Percentiles rank a stretch among this genome's conserved stretches.
These are phyloP conservation scores for Melanotaenia maccullochi DNA, from an alignment of 2,797 vertebrate genomes.

Conservation along the genomic window DNA sequence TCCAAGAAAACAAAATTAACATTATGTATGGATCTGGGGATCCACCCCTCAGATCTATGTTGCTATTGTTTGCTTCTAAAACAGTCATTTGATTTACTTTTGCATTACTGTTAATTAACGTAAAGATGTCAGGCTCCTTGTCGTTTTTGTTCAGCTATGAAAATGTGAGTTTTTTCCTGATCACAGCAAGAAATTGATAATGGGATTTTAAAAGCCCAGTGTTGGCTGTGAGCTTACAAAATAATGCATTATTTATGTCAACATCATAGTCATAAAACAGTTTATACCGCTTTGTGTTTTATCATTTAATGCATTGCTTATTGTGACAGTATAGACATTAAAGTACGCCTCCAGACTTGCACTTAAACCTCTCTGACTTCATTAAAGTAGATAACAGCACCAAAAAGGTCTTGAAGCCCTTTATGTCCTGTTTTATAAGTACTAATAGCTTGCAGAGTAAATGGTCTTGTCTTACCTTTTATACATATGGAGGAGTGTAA, in stretches of 20 bases:
- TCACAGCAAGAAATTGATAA: conserved; percentile 23
- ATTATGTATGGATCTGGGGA: too few species aligned
- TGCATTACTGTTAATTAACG: too few species aligned
- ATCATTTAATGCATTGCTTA: conserved; percentile 25
- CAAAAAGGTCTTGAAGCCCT: conserved; percentile 16
- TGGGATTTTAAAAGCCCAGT: conserved; percentile 25
- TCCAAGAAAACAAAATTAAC: too few species aligned
- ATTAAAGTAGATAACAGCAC: conserved; percentile 25
- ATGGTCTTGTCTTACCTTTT: conserved; percentile 2
- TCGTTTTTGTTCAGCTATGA: conserved; percentile 1
- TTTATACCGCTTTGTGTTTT: conserved; percentile 6
- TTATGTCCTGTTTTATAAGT: conserved; percentile 13
- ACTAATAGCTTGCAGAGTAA: conserved; percentile 31
- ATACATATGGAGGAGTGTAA: conserved; percentile 17
- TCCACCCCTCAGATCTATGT: too few species aligned
- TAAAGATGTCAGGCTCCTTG: not conserved
- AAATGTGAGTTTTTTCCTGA: conserved; percentile 8
- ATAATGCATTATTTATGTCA: conserved; percentile 36
- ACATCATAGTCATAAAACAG: conserved; percentile 10
- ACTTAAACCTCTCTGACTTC: conserved; percentile 36
- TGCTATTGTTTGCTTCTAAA: too few species aligned
- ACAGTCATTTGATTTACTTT: too few species aligned
- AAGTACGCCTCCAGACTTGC: conserved; percentile 37
- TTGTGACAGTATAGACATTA: conserved; percentile 44
- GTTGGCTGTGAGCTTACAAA: conserved; percentile 14